These are phyloP conservation scores for Catostomus latipinnis DNA, from an alignment of 2,797 vertebrate species.

Conservation along the genomic window DNA sequence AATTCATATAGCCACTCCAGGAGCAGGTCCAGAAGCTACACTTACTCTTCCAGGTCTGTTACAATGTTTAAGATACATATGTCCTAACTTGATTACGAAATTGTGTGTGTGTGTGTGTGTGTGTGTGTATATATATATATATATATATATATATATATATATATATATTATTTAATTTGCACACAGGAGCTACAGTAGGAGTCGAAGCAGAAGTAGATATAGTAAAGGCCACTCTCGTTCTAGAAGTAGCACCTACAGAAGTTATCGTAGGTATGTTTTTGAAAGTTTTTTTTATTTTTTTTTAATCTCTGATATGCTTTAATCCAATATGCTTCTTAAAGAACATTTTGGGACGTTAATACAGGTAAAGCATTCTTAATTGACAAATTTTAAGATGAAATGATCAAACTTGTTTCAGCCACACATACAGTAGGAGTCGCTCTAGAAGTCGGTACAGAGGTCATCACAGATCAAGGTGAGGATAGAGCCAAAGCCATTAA, in stretches of 20 bases:
- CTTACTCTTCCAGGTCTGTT: slow-evolving; percentile 87
- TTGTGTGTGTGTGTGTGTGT: too few species aligned
- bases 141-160: background rate
- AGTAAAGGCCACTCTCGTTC: slow-evolving; percentile 82
- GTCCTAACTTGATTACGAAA: background rate
- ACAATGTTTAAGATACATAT: background rate
- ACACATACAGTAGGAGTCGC: slow-evolving; percentile 87
- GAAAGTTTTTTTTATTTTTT: background rate
- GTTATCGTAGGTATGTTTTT: slow-evolving; percentile 78
- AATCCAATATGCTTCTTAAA: too few species aligned
- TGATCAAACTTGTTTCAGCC: slow-evolving; percentile 63
- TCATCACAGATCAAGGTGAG: slow-evolving; percentile 88
- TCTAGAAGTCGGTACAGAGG: slow-evolving; percentile 88
- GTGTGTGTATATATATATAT: too few species aligned
- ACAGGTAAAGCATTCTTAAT: too few species aligned
- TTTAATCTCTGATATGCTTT: too few species aligned
- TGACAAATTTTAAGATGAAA: background rate
- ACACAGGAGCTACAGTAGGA: slow-evolving; percentile 89
- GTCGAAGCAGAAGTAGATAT: slow-evolving; percentile 79
- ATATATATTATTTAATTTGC: slow-evolving; percentile 3
- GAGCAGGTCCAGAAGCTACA: slow-evolving; percentile 88
- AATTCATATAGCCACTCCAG: slow-evolving; percentile 88
- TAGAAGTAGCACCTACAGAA: slow-evolving; percentile 88
- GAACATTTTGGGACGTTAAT: too few species aligned
- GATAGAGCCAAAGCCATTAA: slow-evolving; percentile 9